These are phyloP conservation scores for Elephas maximus DNA, from an alignment of 2,113 vertebrate genomes.

Conservation along the genomic window DNA sequence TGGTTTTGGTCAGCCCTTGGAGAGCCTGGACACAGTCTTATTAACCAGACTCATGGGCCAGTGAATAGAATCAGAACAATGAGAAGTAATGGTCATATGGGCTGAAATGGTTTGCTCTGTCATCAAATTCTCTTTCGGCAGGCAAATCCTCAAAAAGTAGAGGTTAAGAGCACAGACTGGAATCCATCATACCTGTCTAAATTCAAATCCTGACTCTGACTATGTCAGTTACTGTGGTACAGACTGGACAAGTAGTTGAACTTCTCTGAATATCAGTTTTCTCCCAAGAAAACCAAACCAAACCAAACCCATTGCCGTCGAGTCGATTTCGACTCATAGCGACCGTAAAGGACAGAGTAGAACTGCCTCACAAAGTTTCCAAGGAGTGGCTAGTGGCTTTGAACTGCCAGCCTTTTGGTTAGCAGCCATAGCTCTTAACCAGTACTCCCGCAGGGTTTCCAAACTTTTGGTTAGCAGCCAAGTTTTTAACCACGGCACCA, in stretches of 20 bases:
- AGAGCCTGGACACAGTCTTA: background rate
- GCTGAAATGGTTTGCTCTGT: background rate
- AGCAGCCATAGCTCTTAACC: no score
- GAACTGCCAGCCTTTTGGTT: no score
- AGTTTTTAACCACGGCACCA: no score
- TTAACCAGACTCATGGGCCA: background rate
- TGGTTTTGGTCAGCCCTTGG: background rate
- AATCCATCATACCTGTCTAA: background rate
- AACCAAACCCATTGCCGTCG: no score
- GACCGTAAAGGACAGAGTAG: no score
- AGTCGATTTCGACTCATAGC: no score
- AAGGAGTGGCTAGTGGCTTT: no score
- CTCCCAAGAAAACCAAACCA: background rate
- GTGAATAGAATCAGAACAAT: background rate
- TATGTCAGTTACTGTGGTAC: background rate
- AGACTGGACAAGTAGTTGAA: background rate
- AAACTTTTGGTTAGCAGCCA: no score
- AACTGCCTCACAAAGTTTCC: no score
- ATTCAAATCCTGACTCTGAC: background rate
- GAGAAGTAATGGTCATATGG: background rate
- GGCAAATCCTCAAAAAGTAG: background rate
- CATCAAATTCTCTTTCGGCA: background rate
- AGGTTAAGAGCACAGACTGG: background rate
- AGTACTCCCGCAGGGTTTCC: no score
- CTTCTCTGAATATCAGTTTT: background rate